Conservation (phyloP, 2,113 vertebrate genomes). For the Brachyhypopomus gauderio region DNA sequence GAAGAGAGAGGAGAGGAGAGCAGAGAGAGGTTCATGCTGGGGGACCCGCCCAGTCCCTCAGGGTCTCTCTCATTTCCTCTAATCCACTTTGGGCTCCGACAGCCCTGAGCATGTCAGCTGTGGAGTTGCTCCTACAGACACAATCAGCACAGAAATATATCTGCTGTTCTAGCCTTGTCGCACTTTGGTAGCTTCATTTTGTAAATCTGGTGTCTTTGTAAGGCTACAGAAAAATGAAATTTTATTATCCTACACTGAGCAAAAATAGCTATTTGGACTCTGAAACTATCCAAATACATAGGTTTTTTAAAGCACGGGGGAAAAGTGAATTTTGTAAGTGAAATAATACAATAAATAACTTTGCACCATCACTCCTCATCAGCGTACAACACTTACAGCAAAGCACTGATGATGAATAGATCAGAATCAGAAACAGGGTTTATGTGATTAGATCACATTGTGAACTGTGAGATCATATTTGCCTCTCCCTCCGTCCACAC, state of each 20-base stretch:
- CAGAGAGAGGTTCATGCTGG: not conserved
- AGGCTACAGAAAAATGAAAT: not conserved
- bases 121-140: slow-evolving; percentile 27
- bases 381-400: not conserved
- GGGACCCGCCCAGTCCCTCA: slow-evolving; percentile 48
- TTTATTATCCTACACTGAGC: not conserved
- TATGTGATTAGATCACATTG: not conserved
- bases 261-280: not conserved
- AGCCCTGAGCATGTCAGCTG: slow-evolving; percentile 19
- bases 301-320: too few species aligned
- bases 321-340: not conserved
- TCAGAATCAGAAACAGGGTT: not conserved
- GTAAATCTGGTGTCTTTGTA: not conserved
- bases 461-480: not conserved
- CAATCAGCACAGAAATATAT: slow-evolving; percentile 29
- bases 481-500: not conserved
- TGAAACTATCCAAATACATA: too few species aligned
- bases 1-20: not conserved
- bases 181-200: not conserved
- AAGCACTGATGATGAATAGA: not conserved
- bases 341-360: not conserved
- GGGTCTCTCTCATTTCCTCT: slow-evolving; percentile 43
- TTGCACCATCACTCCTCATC: not conserved
- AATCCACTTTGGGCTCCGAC: slow-evolving; percentile 27
- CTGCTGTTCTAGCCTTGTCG: not conserved